phyloP scores from a whole-genome alignment of 92 coral and sea anemone genomes.

The Porites evermanni region DNA sequence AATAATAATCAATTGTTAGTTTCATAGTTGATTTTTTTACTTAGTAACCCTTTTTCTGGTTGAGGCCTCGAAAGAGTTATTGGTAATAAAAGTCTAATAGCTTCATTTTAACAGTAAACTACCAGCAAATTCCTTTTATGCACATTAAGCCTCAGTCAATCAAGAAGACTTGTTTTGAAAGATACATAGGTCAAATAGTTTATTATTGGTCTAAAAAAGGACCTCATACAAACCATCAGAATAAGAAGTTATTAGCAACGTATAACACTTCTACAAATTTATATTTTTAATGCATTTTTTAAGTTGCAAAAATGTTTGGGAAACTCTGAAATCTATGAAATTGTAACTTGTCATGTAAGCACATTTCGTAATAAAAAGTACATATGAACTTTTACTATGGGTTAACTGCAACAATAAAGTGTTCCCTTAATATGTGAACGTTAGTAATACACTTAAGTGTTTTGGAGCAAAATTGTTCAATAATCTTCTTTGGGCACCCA shows the following conservation, averaged over 20 bases:
- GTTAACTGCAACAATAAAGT: constrained; percentile 45
- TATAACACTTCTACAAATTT: constrained; percentile 50
- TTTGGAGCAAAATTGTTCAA: constrained; percentile 52
- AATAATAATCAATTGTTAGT: constrained; percentile 27
- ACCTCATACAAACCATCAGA: constrained; percentile 44
- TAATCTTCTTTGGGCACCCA: constrained; percentile 52
- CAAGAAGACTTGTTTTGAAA: constrained; percentile 52
- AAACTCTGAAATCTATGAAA: constrained; percentile 52
- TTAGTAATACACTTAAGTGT: constrained; percentile 36
- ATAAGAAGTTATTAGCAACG: constrained; percentile 50
- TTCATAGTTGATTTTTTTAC: constrained; percentile 33
- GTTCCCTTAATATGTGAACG: constrained; percentile 46
- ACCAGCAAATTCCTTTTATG: constrained; percentile 45
- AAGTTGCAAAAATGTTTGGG: constrained; percentile 43
- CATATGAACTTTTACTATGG: constrained; percentile 41
- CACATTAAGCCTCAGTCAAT: constrained; percentile 47
- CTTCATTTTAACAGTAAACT: constrained; percentile 48
- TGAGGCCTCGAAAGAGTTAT: constrained; percentile 44
- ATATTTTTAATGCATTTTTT: constrained; percentile 47
- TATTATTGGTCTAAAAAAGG: constrained; percentile 43
- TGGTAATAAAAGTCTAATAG: constrained; percentile 47
- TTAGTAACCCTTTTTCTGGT: constrained; percentile 47
- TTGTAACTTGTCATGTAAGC: constrained; percentile 55
- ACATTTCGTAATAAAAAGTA: constrained; percentile 42
- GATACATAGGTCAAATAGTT: constrained; percentile 35